Evolutionary conservation across 2,888 invertebrate species (phyloP).

Genomic region (Tridacna crocea): DNA sequence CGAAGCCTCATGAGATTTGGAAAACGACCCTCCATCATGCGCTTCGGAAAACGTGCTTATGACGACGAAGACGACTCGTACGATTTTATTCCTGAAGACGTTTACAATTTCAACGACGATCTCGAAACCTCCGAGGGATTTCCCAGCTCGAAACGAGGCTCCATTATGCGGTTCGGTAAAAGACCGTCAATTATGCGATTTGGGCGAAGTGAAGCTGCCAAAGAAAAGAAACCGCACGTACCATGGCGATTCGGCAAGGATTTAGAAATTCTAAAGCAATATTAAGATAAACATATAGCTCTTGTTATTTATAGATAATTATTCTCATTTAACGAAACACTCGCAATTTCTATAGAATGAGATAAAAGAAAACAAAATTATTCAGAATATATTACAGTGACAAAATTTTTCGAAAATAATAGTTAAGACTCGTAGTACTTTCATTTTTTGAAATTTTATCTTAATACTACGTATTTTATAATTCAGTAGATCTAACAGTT

Average conservation of each 20-base stretch:
- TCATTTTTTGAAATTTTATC: too few relatives aligned
- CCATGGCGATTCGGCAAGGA: slow-evolving; percentile 60
- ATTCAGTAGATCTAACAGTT: too few relatives aligned
- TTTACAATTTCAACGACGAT: slow-evolving; percentile 29
- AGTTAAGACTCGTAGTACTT: too few relatives aligned
- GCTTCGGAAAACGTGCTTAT: slow-evolving; percentile 39
- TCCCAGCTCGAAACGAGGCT: slow-evolving; percentile 40
- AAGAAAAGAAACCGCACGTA: slow-evolving; percentile 41
- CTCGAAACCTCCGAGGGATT: slow-evolving; percentile 6
- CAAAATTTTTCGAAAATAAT: too few relatives aligned
- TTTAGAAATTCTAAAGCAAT: slow-evolving; percentile 5
- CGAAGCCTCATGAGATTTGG: slow-evolving; percentile 55
- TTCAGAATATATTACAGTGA: too few relatives aligned
- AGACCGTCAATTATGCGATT: slow-evolving; percentile 37
- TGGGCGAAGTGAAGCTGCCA: slow-evolving; percentile 24
- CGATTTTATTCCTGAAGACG: slow-evolving; percentile 30
- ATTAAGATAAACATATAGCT: neutral
- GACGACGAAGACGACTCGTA: slow-evolving; percentile 26
- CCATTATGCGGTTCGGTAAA: slow-evolving; percentile 57
- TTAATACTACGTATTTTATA: too few relatives aligned
- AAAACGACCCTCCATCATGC: slow-evolving; percentile 46
- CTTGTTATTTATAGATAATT: neutral
- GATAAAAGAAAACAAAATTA: too few relatives aligned
- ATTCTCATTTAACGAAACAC: neutral
- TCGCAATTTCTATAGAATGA: too few relatives aligned